These are phyloP conservation scores for Drosophila recens DNA, from an alignment of 2,888 invertebrate species.

Conservation along the genomic window DNA sequence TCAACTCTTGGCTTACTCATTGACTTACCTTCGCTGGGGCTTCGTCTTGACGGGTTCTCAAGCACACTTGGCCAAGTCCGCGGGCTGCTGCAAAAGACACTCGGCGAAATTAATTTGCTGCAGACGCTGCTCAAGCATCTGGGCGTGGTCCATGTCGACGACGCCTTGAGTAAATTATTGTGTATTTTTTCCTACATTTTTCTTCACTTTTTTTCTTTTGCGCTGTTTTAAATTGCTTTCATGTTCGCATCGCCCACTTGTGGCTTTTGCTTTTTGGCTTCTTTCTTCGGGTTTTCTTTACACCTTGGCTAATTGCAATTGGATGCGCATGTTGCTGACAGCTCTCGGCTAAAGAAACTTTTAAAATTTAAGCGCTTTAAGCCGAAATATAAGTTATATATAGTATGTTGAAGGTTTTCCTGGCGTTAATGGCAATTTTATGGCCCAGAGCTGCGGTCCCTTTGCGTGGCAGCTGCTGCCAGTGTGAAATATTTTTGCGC, in stretches of 20 bases:
- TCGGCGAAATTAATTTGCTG: conserved; percentile 80
- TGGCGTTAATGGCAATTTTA: conserved; percentile 83
- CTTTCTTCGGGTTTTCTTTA: conserved; percentile 57
- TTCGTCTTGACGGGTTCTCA: conserved; percentile 27
- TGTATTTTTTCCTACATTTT: conserved; percentile 36
- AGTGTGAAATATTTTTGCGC: conserved; percentile 66
- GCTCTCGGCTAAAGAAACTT: conserved; percentile 56
- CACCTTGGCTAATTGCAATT: conserved; percentile 85
- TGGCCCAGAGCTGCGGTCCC: conserved; percentile 74
- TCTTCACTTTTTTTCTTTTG: conserved; percentile 24
- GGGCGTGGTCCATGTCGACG: conserved; percentile 70
- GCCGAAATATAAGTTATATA: conserved; percentile 7
- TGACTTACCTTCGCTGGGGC: conserved; percentile 25
- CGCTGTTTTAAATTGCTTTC: conserved; percentile 69
- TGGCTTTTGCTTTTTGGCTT: conserved; percentile 30
- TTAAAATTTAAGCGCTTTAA: conserved; percentile 67
- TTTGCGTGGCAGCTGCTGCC: conserved; percentile 61
- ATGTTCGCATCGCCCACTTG: conserved; percentile 59
- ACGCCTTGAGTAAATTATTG: conserved; percentile 47
- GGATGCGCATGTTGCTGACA: conserved; percentile 83
- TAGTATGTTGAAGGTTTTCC: conserved; percentile 38
- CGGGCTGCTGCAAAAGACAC: conserved; percentile 63
- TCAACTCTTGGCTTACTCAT: conserved; percentile 15
- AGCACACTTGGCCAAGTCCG: conserved; percentile 50
- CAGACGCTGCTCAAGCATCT: conserved; percentile 69